Base-by-base conservation (phyloP, 2,888 invertebrate genomes). In the Tetheella fluctuosa region DNA sequence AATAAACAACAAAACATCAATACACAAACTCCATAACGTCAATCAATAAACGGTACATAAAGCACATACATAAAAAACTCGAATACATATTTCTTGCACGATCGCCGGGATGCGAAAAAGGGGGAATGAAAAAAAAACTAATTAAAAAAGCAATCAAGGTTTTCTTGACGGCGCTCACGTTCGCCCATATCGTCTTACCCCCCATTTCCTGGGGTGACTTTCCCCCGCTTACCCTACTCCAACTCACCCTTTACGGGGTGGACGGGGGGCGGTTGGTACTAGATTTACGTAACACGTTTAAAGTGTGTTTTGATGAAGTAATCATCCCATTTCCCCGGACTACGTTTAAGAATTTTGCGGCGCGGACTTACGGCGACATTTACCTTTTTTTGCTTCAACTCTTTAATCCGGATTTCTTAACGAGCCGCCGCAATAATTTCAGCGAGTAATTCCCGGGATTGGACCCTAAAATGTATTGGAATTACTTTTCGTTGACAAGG, bases 141-240 rank as follows among this genome's bases (percentile, higher is more conserved):
- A 93, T 93, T 93, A 93, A 92, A 93, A 93, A 93, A 93, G 93
- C 93, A 93, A 93, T 93, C 93, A 93, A 91, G 93, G 93, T 92
- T 92, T 93, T 92, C 93, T 93, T 93, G 93, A 92, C 92, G 92
- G 91, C 90, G 91, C 91, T 92, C 93, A 93, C 93, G 92, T 92
- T 92, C 93, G 91, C 90, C 92, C 91, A 93, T 93, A 93, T 93
- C 93, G 92, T 92, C 93, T 93, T 93, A 91, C 92, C 91, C 89
- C 90, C 91, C 85, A 77, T 75, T 84, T 84, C 84, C 85, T 79
- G 86, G 85, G 87, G 83, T 79, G 76, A 72, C 68, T 70, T 76
- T 77, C 79, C 81, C 77, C 63, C 70, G 72, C 65, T 75, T 48
- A 48, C 48, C 48, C 77, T 82, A 76, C 74, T 72, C 79, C 48